Conservation (phyloP, 92 coral and sea anemone genomes). For the Diadumene lineata region DNA sequence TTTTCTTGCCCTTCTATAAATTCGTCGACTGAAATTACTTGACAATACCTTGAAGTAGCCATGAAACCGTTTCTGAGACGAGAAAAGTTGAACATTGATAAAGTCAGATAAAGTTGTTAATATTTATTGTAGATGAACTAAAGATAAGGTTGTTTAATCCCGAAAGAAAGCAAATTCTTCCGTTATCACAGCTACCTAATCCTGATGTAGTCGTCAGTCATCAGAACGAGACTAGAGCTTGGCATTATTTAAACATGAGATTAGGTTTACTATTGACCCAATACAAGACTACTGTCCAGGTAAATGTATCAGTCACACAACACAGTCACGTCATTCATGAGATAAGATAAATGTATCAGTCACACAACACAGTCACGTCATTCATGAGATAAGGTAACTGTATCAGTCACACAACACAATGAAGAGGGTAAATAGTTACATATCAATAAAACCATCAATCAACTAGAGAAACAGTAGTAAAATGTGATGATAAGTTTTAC, state of each 20-base stretch:
- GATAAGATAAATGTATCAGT: background rate
- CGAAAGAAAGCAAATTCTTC: constrained; percentile 20
- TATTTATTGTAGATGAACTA: constrained; percentile 22
- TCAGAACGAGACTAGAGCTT: constrained; percentile 70
- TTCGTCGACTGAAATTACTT: too few relatives aligned
- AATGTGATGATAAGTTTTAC: too few relatives aligned
- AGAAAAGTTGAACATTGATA: too few relatives aligned
- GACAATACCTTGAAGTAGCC: too few relatives aligned
- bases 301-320: background rate
- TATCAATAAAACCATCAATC: too few relatives aligned
- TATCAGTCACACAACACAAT: too few relatives aligned
- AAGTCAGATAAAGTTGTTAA: background rate
- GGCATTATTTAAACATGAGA: constrained; percentile 84
- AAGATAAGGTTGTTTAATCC: constrained; percentile 21
- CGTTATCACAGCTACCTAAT: constrained; percentile 44
- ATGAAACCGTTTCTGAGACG: too few relatives aligned
- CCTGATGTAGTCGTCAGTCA: constrained; percentile 57
- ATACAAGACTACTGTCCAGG: constrained; percentile 79
- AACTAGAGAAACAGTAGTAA: too few relatives aligned
- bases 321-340: background rate
- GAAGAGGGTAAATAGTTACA: too few relatives aligned
- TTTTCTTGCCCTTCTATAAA: too few relatives aligned
- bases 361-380: background rate
- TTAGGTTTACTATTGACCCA: constrained; percentile 79
- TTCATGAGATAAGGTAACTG: too few relatives aligned